A percentile compares a stretch with the other conserved stretches of the same genome.
phyloP scores from a whole-genome alignment of 1,140 invertebrate genomes.

The Nephotettix cincticeps region DNA sequence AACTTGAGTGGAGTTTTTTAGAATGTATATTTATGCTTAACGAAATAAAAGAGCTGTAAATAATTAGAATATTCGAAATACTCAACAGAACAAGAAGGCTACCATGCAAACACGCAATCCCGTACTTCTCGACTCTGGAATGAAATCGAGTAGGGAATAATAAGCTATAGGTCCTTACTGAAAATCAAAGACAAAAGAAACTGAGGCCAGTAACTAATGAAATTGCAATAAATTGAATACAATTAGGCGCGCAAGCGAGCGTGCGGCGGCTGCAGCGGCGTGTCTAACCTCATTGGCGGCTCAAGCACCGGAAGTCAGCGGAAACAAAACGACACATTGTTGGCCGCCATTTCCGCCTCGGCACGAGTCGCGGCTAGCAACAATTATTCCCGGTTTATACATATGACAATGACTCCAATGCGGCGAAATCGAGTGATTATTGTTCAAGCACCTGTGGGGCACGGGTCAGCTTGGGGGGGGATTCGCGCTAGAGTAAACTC shows the following conservation, averaged over 20 bases:
- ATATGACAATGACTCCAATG: conserved; percentile 9
- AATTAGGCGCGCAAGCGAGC: not conserved
- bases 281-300: conserved; percentile 15
- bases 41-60: no score
- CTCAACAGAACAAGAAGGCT: no score
- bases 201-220: not conserved
- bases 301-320: conserved; percentile 20
- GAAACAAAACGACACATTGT: conserved; percentile 26
- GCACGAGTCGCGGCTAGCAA: conserved; percentile 2
- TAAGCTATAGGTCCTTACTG: no score
- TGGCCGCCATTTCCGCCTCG: conserved; percentile 22
- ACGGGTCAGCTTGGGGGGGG: not conserved
- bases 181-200: no score
- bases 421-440: not conserved
- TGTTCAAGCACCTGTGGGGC: not conserved
- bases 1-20: no score
- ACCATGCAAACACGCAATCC: no score
- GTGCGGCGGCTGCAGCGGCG: not conserved
- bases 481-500: not conserved
- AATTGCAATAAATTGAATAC: not conserved
- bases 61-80: no score
- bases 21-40: no score
- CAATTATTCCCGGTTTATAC: conserved; percentile 1
- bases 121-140: no score
- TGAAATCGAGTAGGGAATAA: no score